A percentile compares a stretch with the other conserved stretches of the same genome.
These are phyloP conservation scores for Hirudinaria manillensis DNA, from an alignment of 2,888 invertebrate species.

Conservation along the genomic window DNA sequence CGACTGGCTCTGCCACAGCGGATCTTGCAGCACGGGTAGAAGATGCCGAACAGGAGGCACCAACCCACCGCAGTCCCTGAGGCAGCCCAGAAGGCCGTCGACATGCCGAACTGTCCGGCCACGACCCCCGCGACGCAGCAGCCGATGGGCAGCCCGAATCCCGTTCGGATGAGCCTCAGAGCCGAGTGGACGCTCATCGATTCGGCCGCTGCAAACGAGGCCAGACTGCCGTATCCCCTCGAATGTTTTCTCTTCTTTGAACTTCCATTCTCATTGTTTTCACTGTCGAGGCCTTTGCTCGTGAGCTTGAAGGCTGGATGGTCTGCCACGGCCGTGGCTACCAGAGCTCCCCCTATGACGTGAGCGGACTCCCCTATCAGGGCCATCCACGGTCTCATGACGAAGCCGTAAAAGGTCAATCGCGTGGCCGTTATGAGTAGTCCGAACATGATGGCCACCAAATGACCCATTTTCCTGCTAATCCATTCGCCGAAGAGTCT, in stretches of 20 bases:
- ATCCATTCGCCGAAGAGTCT: constrained; percentile 24
- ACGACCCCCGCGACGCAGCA: constrained; percentile 27
- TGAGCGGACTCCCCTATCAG: constrained; percentile 18
- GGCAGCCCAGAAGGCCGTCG: constrained; percentile 11
- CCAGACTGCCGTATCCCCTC: neutral
- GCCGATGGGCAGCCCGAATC: constrained; percentile 26
- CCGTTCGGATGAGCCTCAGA: constrained; percentile 20
- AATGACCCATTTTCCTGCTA: constrained; percentile 17
- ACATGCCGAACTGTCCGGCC: constrained; percentile 1
- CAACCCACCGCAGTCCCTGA: constrained; percentile 14
- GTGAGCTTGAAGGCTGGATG: constrained; percentile 23
- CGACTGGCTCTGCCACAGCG: constrained; percentile 5
- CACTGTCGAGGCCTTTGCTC: neutral
- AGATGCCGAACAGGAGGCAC: constrained; percentile 20
- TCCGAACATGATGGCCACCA: constrained; percentile 19
- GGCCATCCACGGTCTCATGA: constrained; percentile 23
- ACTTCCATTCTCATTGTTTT: neutral
- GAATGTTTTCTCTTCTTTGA: neutral
- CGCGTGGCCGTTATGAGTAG: constrained; percentile 22
- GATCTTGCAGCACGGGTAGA: constrained; percentile 28
- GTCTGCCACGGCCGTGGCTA: constrained; percentile 11
- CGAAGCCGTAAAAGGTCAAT: constrained; percentile 24
- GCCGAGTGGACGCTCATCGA: constrained; percentile 22
- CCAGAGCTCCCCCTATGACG: constrained; percentile 22
- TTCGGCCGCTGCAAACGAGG: constrained; percentile 10